Base-by-base conservation (phyloP, 2,113 vertebrate genomes). In the Gambusia holbrooki region DNA sequence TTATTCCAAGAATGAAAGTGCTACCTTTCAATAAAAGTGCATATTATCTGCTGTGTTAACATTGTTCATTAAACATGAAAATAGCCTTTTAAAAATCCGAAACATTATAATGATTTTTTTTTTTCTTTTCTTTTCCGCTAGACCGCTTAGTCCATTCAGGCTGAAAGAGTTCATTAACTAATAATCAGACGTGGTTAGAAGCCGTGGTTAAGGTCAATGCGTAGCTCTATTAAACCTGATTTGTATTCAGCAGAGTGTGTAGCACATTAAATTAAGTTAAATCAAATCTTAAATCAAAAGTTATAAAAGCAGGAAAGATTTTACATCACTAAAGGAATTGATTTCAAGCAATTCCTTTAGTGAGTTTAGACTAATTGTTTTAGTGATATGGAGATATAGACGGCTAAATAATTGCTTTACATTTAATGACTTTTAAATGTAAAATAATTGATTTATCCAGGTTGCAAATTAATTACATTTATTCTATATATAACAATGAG, bases 151-250 rank as follows among this genome's bases (percentile, higher is more conserved):
- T 87, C 83, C 86, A 90, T 73, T 92, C 86, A 91, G 90, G 78
- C 86, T 88, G 86, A 91, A 90, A 90, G 82, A 92, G 83, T 93
- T 92, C 75, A 93, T 93, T 92, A 93, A 87, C 79, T 71, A 40
- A 84, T 91, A 90, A 92, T 91, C 87, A 89, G 80, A 82, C 81
- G 62, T 75, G 84, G 89, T 80, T 66, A 78, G 80, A 60, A 83
- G 82, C 81, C 67, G 54, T 33, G 82, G 78, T 78, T 89, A 87
- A 89, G 90, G 91, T 93, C 90, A 92, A 45, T 81, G 84, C 80
- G 80, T 83, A 66, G 79, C 68, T 74, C 79, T 87, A 87, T 90
- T 88, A 90, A 80, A 77, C 66, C 67, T 89, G 90, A 92, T 86
- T 92, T 84, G 88, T 90, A 92, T 92, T 91, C 93, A 93, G 84